phyloP scores from a whole-genome alignment of 2,797 vertebrate genomes.

The Onychomys leucogaster region DNA sequence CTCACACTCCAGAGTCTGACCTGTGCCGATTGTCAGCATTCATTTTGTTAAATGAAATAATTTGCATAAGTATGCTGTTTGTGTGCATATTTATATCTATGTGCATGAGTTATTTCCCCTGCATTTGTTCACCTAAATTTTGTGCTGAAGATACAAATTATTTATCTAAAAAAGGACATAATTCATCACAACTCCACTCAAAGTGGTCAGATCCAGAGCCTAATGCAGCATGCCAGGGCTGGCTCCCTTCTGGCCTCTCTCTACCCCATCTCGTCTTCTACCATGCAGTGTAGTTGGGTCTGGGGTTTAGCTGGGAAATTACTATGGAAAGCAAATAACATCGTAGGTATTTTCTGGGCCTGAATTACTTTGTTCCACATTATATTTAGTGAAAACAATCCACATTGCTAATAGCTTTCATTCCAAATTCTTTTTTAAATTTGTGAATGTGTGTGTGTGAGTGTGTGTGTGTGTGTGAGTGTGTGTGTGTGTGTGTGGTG shows the following conservation, averaged over 20 bases:
- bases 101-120: neutral
- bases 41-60: neutral
- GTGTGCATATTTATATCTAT: neutral
- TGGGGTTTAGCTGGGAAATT: neutral
- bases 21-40: neutral
- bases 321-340: neutral
- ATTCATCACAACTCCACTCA: neutral
- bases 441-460: neutral
- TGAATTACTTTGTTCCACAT: neutral
- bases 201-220: neutral
- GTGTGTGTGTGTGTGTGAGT: neutral
- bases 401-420: neutral
- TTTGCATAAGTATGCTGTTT: neutral
- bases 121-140: neutral
- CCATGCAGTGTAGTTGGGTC: too few relatives aligned
- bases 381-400: neutral
- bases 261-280: neutral
- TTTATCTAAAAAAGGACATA: neutral
- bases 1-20: neutral
- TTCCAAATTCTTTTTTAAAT: neutral
- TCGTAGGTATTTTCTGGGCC: neutral
- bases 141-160: neutral
- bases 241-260: too few relatives aligned
- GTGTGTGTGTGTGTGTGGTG: neutral
- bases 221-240: too few relatives aligned